Evolutionary conservation across 2,888 invertebrate genomes (phyloP).

Genomic region (Sisyra terminalis): DNA sequence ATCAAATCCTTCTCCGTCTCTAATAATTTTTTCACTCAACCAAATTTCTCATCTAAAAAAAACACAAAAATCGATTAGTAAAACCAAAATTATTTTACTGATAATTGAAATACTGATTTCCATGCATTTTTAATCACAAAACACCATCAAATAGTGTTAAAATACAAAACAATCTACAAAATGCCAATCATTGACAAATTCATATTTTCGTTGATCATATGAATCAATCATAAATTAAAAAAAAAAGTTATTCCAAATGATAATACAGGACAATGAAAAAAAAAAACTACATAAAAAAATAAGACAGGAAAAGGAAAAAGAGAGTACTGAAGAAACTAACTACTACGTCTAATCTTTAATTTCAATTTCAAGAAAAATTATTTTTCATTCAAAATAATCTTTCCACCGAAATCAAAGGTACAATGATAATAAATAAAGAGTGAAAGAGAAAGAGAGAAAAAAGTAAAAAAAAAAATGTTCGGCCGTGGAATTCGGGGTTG

Average conservation of each 20-base stretch:
- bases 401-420: too few species aligned
- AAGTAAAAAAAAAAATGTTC: too few species aligned
- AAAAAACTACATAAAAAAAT: constrained; percentile 12
- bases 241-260: constrained; percentile 11
- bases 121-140: constrained; percentile 7
- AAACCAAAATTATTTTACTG: not conserved
- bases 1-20: too few species aligned
- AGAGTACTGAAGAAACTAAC: not conserved
- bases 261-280: constrained; percentile 12
- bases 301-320: constrained; percentile 7
- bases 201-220: constrained; percentile 1
- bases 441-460: too few species aligned
- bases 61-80: too few species aligned
- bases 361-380: not conserved
- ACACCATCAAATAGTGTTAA: constrained; percentile 3
- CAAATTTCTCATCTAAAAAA: too few species aligned
- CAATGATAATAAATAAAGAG: too few species aligned
- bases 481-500: too few species aligned
- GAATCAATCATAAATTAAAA: constrained; percentile 10
- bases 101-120: constrained; percentile 5
- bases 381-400: not conserved
- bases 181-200: constrained; percentile 6
- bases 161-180: constrained; percentile 5
- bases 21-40: too few species aligned
- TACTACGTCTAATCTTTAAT: too few species aligned